phyloP scores from a whole-genome alignment of 2,797 vertebrate species.

The Poliocrania exsul region DNA sequence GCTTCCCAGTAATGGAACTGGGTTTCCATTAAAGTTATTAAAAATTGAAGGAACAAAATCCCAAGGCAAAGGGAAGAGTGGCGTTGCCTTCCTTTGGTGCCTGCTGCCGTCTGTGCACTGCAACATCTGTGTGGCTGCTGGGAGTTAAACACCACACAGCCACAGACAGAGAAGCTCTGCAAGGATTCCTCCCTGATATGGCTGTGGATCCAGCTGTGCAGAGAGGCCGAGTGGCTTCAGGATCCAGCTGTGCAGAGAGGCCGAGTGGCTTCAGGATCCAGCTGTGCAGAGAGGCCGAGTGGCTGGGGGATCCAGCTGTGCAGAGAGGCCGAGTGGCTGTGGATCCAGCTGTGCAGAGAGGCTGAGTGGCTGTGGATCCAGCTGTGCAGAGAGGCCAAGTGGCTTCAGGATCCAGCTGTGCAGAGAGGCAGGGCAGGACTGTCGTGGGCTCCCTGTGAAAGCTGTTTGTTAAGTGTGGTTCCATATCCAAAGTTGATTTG shows the following conservation, averaged over 20 bases:
- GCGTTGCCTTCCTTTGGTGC: not conserved
- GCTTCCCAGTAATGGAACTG: not conserved
- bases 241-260: too few species aligned
- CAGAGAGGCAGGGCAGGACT: not conserved
- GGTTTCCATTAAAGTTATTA: not conserved
- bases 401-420: constrained; percentile 1
- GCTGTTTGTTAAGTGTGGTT: not conserved
- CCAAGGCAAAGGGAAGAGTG: not conserved
- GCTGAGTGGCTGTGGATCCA: too few species aligned
- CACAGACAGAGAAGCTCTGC: constrained; percentile 20
- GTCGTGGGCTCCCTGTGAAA: not conserved
- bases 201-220: constrained; percentile 9
- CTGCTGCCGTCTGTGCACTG: not conserved
- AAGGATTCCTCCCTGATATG: not conserved
- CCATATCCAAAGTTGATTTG: not conserved
- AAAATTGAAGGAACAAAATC: not conserved
- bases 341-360: too few species aligned
- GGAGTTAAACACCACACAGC: constrained; percentile 40
- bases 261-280: too few species aligned
- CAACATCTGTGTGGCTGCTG: not conserved
- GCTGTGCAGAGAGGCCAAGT: not conserved
- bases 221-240: not conserved
- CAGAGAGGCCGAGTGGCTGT: too few species aligned
- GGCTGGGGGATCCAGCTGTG: too few species aligned
- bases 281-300: too few species aligned